Evolutionary conservation across 2,888 invertebrate species (phyloP).

Genomic region (Acleris emargana): DNA sequence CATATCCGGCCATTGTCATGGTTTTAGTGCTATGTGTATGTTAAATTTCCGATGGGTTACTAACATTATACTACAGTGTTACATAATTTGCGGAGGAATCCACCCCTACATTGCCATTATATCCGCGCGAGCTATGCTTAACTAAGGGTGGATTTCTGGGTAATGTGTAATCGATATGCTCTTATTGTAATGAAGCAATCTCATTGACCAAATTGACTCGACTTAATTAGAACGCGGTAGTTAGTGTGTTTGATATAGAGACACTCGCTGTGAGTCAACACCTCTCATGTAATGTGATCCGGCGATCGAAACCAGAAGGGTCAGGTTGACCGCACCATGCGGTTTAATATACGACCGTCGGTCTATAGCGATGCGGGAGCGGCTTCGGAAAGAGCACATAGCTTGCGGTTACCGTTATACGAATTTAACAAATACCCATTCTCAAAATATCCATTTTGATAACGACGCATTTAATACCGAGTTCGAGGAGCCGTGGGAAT

Average conservation of each 20-base stretch:
- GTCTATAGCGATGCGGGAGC: conserved; percentile 40
- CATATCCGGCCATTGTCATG: conserved; percentile 72
- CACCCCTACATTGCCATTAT: conserved; percentile 5
- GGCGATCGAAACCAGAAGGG: conserved; percentile 66
- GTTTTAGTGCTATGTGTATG: conserved; percentile 33
- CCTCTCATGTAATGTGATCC: conserved; percentile 71
- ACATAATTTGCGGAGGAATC: conserved; percentile 16
- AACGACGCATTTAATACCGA: conserved; percentile 20
- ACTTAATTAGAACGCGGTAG: conserved; percentile 67
- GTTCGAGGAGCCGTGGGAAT: conserved; percentile 23
- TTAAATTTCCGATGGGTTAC: conserved; percentile 29
- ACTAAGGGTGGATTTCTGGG: conserved; percentile 6
- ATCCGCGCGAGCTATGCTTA: neutral
- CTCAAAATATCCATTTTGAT: conserved; percentile 28
- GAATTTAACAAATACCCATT: conserved; percentile 24
- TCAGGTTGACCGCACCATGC: conserved; percentile 64
- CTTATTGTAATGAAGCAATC: conserved; percentile 52
- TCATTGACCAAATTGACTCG: conserved; percentile 49
- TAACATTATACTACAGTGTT: conserved; percentile 12
- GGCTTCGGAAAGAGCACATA: conserved; percentile 32
- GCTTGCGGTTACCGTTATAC: conserved; percentile 25
- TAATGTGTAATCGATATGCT: conserved; percentile 29
- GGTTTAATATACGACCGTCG: conserved; percentile 55
- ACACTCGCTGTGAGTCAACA: conserved; percentile 66
- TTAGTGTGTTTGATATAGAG: conserved; percentile 63